These are phyloP conservation scores for Bettongia penicillata DNA, from an alignment of 2,113 vertebrate species.

Conservation along the genomic window DNA sequence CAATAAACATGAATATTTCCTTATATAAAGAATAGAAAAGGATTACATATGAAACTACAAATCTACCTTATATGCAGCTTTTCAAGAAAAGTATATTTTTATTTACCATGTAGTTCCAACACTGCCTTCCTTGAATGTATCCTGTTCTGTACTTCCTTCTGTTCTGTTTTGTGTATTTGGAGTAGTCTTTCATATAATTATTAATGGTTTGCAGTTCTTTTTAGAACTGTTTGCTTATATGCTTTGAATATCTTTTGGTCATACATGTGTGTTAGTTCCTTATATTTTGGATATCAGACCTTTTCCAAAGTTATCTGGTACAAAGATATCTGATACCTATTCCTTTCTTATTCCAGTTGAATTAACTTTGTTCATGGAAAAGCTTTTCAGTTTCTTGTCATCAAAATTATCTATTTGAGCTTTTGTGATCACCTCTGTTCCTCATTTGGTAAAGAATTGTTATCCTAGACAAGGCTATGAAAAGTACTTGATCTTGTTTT, in stretches of 20 bases:
- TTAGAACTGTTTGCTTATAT: background rate
- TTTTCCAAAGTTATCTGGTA: background rate
- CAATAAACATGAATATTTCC: background rate
- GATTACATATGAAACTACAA: background rate
- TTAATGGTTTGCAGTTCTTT: background rate
- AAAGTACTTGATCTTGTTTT: background rate
- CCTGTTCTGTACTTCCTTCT: background rate
- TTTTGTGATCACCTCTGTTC: background rate
- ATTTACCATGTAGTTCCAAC: background rate
- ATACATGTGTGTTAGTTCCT: background rate
- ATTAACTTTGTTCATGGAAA: background rate
- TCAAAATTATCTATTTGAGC: background rate
- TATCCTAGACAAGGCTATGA: background rate
- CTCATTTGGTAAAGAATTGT: background rate
- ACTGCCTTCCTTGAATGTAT: background rate
- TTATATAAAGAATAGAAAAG: background rate
- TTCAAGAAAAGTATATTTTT: background rate
- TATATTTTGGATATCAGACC: background rate
- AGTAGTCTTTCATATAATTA: background rate
- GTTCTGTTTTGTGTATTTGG: background rate
- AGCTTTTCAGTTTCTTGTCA: background rate
- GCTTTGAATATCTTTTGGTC: background rate
- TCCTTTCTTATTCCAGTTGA: background rate
- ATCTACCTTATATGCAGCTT: background rate
- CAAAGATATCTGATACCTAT: background rate